Evolutionary conservation across 2,888 invertebrate species (phyloP), one percentile per base, ranked within the genome.

Genomic region (Platycheirus rosarum): DNA sequence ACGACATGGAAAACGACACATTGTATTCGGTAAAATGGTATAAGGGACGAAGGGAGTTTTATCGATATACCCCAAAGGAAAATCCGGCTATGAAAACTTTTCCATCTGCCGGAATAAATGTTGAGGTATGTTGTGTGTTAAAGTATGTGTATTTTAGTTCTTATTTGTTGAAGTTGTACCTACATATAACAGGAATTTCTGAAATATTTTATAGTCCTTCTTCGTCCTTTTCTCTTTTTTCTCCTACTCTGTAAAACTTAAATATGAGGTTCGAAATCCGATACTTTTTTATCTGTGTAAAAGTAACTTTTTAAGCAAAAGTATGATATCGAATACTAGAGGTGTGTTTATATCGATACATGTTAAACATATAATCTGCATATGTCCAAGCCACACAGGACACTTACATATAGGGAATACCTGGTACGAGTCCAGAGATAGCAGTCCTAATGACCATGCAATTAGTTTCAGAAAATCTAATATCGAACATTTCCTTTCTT

Each of bases 1-100:
- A 96, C 88, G 95, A 96, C 89, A 93, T 96, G 92, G 95, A 96
- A 90, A 94, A 93, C 20, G 94, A 93, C 57, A 94, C 93, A 13
- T 92, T 97, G 70, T 97, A 97, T 91, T 93, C 96, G 14, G 95
- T 97, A 70, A 96, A 97, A 92, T 97, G 96, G 96, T 97, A 96
- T 90, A 92, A 96, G 84, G 97, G 96, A 13, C 93, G 92, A 87
- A 92, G 94, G 87, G 97, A 97, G 91, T 96, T 97, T 92, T 97
- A 96, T 91, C 93, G 97, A 86, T 96, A 93, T 88, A 94, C 95
- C 4, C 96, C 96, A 0, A 92, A 93, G 76, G 94, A 94, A 85
- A 92, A 91, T 13, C 94, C 93, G 5, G 92, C 93, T 1, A 91
- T 93, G 74, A 94, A 94, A 90, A 92, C 93, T 85, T 94, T 94